Evolutionary conservation across 2,888 invertebrate species (phyloP), one percentile per base, ranked within the genome.

Genomic region (Dynastes maya): DNA sequence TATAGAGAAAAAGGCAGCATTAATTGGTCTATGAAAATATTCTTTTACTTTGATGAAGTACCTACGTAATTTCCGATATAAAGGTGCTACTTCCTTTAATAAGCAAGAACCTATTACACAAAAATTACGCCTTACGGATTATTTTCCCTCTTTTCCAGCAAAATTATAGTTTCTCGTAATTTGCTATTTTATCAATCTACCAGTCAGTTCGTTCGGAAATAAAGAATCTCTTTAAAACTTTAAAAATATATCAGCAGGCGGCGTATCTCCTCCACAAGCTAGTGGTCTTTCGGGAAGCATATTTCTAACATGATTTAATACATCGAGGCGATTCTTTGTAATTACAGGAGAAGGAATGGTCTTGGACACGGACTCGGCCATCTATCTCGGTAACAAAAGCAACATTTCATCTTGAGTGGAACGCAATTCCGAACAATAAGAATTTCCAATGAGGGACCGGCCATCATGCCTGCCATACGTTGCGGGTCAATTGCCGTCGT

Each of bases 361-460:
- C 68, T 29, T 51, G 29, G 51, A 51, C 68, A 51, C 68, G 29
- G 68, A 51, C 51, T 22, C 61, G 22, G n/a, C 61, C 27, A 71
- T 71, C 55, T 71, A 74, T 49, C 72, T 74, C 27, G 27, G 72
- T 61, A 74, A 61, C 72, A 61, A 74, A 61, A 74, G 72, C 49
- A 61, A 74, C 72, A 74, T 74, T 74, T 74, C 72, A 74, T 74
- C 72, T 61, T 74, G 72, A 74, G 72, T 74, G 61, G 72, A 74
- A 74, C 72, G 72, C 61, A 74, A 71, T 77, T 77, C 70, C 37
- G 68, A 71, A 76, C 78, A 80, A 79, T 76, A 80, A 80, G 78
- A 78, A 78, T 80, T 80, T 80, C 78, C 79, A 77, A 79, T 76
- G 80, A 79, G 78, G 78, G 79, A 75, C 78, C 80, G 72, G 77